phyloP scores from a whole-genome alignment of 2,113 vertebrate species.

The Calonectris borealis region DNA sequence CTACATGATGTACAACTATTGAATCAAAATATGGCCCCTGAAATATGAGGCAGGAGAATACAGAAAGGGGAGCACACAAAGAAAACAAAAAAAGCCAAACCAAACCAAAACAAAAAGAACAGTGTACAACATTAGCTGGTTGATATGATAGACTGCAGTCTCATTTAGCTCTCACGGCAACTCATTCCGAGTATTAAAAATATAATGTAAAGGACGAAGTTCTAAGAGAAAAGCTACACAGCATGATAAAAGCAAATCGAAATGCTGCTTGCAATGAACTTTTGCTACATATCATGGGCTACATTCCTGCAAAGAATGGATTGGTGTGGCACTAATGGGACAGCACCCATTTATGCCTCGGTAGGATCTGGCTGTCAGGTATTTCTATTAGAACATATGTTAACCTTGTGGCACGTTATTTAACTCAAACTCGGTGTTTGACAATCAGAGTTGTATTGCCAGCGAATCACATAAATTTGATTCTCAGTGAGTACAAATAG shows the following conservation, averaged over 20 bases:
- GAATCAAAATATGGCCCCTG: neutral
- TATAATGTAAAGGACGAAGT: neutral
- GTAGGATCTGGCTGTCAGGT: neutral
- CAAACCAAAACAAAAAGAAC: accelerated
- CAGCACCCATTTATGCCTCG: neutral
- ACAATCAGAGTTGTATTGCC: neutral
- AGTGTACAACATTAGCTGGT: accelerated
- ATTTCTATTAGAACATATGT: neutral
- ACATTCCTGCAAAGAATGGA: neutral
- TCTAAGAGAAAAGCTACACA: neutral
- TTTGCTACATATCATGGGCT: neutral
- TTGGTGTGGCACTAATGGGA: neutral
- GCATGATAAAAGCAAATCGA: neutral
- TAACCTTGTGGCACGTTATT: neutral
- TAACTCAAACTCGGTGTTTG: neutral
- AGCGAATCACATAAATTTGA: neutral
- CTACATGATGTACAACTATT: neutral
- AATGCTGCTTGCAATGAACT: neutral
- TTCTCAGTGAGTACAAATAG: neutral
- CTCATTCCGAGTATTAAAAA: neutral
- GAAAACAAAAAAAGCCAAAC: neutral
- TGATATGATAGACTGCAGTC: neutral
- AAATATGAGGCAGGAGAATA: neutral
- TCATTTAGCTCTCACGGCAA: neutral
- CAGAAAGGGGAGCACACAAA: neutral